These are phyloP conservation scores for Dryomyza anilis DNA, from an alignment of 2,888 invertebrate species.

Conservation along the genomic window DNA sequence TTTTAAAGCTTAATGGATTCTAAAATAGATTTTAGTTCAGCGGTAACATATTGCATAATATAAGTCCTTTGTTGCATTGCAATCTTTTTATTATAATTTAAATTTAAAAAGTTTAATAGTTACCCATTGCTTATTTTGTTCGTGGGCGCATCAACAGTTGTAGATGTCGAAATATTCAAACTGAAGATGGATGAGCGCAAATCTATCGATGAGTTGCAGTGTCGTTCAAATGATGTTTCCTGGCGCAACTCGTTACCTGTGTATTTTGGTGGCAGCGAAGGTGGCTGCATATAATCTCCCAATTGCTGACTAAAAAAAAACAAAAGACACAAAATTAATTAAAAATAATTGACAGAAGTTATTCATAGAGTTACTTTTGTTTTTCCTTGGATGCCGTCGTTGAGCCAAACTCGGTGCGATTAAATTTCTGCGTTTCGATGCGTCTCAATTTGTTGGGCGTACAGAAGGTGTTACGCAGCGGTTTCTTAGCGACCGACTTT, in stretches of 20 bases:
- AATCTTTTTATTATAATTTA: not conserved
- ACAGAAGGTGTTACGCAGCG: constrained; percentile 43
- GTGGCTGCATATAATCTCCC: too few species aligned
- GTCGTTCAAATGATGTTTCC: constrained; percentile 36
- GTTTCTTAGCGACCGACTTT: not conserved
- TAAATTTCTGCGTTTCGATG: constrained; percentile 37
- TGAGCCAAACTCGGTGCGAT: constrained; percentile 46
- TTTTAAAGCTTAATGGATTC: too few species aligned
- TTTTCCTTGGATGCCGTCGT: constrained; percentile 44
- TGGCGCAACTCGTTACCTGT: too few species aligned
- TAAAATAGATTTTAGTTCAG: too few species aligned
- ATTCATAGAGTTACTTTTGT: constrained; percentile 39
- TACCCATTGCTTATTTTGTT: constrained; percentile 13
- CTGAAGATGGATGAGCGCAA: constrained; percentile 41
- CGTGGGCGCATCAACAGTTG: constrained; percentile 39
- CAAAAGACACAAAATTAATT: too few species aligned
- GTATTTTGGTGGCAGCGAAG: too few species aligned
- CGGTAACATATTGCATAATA: too few species aligned
- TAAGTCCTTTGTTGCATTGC: too few species aligned
- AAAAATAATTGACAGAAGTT: too few species aligned
- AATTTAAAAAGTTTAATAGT: not conserved
- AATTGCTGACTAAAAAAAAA: too few species aligned
- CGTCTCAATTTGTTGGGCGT: constrained; percentile 43
- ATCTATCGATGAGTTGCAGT: constrained; percentile 38
- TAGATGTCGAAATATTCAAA: constrained; percentile 48